phyloP scores from a whole-genome alignment of 2,888 invertebrate genomes.

The Phlogophora meticulosa region DNA sequence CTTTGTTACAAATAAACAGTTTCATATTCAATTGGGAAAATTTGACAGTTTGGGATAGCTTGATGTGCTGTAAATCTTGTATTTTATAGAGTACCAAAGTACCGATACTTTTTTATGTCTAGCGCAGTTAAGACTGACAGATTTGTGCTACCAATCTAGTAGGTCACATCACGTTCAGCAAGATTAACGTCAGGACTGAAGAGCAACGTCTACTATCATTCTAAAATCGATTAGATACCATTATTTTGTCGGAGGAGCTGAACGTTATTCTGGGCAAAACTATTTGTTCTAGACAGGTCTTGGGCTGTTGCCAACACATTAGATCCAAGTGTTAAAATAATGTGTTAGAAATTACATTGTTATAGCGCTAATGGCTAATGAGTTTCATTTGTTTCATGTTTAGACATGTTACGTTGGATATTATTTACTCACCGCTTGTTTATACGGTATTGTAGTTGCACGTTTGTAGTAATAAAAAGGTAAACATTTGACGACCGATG shows the following conservation, averaged over 20 bases:
- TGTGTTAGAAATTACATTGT: conserved; percentile 25
- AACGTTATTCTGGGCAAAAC: conserved; percentile 7
- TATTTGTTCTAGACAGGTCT: conserved; percentile 25
- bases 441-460: too few relatives aligned
- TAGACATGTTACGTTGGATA: neutral
- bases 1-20: too few relatives aligned
- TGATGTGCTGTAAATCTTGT: too few relatives aligned
- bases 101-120: too few relatives aligned
- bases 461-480: too few relatives aligned
- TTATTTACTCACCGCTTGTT: neutral
- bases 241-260: neutral
- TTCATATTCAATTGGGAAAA: too few relatives aligned
- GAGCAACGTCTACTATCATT: neutral
- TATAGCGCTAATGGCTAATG: conserved; percentile 1
- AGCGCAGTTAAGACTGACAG: too few relatives aligned
- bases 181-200: neutral
- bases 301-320: conserved; percentile 34
- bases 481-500: too few relatives aligned
- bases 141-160: too few relatives aligned
- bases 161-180: too few relatives aligned
- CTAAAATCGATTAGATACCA: neutral
- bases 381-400: conserved; percentile 3
- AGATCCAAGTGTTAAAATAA: conserved; percentile 8
- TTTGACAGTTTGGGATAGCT: too few relatives aligned
- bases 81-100: too few relatives aligned